Evolutionary conservation across 2,797 vertebrate genomes (phyloP), one percentile per base, ranked within the genome.

Genomic region (Mormyrus hasselquistii): DNA sequence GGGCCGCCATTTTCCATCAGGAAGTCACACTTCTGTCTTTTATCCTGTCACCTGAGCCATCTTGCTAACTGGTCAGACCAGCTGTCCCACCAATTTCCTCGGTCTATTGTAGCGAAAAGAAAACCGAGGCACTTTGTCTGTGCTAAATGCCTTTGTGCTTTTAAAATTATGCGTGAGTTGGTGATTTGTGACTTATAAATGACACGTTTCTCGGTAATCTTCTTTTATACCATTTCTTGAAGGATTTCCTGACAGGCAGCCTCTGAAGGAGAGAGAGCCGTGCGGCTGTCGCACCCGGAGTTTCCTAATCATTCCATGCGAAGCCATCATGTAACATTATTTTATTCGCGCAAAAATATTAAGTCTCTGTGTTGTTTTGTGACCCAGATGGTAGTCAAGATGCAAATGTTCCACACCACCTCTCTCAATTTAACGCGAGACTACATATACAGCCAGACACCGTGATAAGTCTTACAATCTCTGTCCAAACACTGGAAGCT

Each of bases 401-500:
- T 79, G 38, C 73, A 79, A 79, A 44, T 79, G 65, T 73, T 16
- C 65, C 65, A 73, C 65, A 38, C 12, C 29, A 38, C 12, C 12
- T 38, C 29, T 16, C 29, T 73, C 65, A 73, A 73, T 73, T 73
- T 38, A 73, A 14, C 12, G n/a, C 47, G 88, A 73, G 88, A 62
- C 52, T 57, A 82, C 87, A 89, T 85, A 89, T 87, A 62, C 8
- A 41, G 34, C 47, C 49, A 52, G 82, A 52, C 44, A 52, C 19
- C 22, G 49, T 52, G 82, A 88, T 79, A 88, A 53, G 88, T 91
- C 87, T 89, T 89, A 89, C 87, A 90, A 82, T 90, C 79, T 89
- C 83, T 57, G 76, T 89, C 89, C 85, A 88, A 91, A 90, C 76
- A 88, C 84, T 44, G n/a, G 84, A 88, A 38, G n/a, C 50, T 25